Conservation (phyloP, 2,888 invertebrate species). For the Muscina levida region DNA sequence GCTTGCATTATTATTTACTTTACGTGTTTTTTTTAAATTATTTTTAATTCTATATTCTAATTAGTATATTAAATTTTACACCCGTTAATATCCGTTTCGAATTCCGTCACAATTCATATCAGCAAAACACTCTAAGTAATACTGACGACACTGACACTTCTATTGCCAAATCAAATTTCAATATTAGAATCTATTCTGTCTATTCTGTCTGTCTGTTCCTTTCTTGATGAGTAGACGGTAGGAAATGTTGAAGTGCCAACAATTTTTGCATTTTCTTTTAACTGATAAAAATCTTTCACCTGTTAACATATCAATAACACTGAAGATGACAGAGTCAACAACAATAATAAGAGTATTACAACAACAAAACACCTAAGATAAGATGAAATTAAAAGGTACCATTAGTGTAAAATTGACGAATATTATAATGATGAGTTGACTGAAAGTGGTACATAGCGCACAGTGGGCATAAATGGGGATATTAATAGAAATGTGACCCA, state of each 20-base stretch:
- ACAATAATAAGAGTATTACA: slow-evolving; percentile 5
- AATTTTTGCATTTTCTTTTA: slow-evolving; percentile 47
- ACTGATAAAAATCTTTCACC: slow-evolving; percentile 50
- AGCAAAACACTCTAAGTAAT: slow-evolving; percentile 29
- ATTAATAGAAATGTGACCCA: too few species aligned
- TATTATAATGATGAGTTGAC: slow-evolving; percentile 8
- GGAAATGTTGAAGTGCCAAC: not conserved
- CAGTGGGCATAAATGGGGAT: too few species aligned
- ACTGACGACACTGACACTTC: slow-evolving; percentile 47
- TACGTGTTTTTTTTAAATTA: not conserved
- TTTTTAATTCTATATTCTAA: too few species aligned
- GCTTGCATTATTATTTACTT: not conserved
- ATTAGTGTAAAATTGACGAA: slow-evolving; percentile 7
- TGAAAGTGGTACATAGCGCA: not conserved
- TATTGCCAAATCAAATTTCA: slow-evolving; percentile 35
- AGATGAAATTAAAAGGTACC: slow-evolving; percentile 32
- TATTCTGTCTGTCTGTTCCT: not conserved
- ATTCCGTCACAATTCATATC: slow-evolving; percentile 26
- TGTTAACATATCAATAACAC: slow-evolving; percentile 53
- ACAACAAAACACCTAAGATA: slow-evolving; percentile 2
- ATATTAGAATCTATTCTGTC: slow-evolving; percentile 29
- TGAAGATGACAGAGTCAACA: slow-evolving; percentile 10
- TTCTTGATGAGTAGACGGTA: not conserved
- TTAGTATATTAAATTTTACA: too few species aligned
- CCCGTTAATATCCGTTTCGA: too few species aligned